Evolutionary conservation across 2,113 vertebrate genomes (phyloP), one percentile per base, ranked within the genome.

Genomic region (Sebastes schlegelii): DNA sequence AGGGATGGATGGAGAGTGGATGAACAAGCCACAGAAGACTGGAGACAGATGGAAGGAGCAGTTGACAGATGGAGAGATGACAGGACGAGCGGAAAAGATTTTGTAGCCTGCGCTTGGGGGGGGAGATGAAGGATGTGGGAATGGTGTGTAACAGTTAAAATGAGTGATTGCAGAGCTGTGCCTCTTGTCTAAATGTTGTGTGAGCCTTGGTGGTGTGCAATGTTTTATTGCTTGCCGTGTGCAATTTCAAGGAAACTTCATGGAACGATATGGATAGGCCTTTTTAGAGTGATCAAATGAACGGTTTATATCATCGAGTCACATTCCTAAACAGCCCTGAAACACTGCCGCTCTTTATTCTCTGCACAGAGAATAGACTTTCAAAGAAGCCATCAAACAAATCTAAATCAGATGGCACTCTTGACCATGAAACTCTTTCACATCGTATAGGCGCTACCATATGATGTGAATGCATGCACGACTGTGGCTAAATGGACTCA

Each of bases 61-160:
- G 74, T 58, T 52, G 77, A 79, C 87, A 89, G 89, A 89, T 91
- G 82, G 91, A 88, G 79, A 45, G 77, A 79, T 65, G 64, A 82
- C 80, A 79, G 77, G 62, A 84, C 26, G 55, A 79, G 51, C 5
- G 14, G 89, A 85, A 85, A 77, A 46, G 34, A 85, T 80, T 88
- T 52, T 51, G 65, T 40, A 65, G 65, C 0, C 0, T 23, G 48
- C 8, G 13, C 43, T 17, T 8, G 46, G 14, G 8, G 34, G 34
- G 61, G 64, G 49, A 40, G 17, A 0, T 17, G 60, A 52, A 51
- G 74, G 74, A 81, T 55, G 82, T 51, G 62, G 71, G 60, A 78
- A 74, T 21, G 1, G 26, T 75, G 26, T 81, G 8, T 58, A 66
- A 26, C 69, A 45, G 68, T 70, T 62, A 75, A 71, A 82, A 76